Percentiles rank a stretch among this genome's conserved stretches.
Evolutionary conservation across 2,888 invertebrate species (phyloP).

Genomic region (Drosophila lacicola): DNA sequence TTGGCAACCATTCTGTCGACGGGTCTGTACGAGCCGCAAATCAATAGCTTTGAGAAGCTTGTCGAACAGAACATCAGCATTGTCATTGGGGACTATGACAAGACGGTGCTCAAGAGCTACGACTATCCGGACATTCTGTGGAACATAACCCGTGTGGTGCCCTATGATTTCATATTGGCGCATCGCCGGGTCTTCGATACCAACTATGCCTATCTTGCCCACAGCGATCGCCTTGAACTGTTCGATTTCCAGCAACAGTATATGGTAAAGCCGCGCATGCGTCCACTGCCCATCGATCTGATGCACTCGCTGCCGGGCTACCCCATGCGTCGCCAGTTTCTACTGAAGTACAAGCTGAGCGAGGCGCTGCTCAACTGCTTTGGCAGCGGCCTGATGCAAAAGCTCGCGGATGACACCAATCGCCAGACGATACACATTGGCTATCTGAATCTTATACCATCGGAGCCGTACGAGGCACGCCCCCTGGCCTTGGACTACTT

Average conservation of each 20-base stretch:
- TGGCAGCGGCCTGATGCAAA: conserved; percentile 56
- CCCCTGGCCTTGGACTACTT: conserved; percentile 60
- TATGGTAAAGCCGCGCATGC: conserved; percentile 56
- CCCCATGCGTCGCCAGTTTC: conserved; percentile 61
- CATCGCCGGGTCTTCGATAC: conserved; percentile 57
- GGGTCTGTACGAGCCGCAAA: conserved; percentile 60
- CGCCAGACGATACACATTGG: conserved; percentile 44
- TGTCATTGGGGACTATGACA: conserved; percentile 58
- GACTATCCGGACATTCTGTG: conserved; percentile 51
- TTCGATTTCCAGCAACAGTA: conserved; percentile 58
- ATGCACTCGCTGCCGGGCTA: conserved; percentile 56
- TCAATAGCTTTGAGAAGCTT: conserved; percentile 57
- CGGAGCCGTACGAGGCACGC: conserved; percentile 37
- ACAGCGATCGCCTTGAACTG: conserved; percentile 50
- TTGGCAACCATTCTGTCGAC: conserved; percentile 57
- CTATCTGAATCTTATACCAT: conserved; percentile 42
- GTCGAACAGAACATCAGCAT: conserved; percentile 46
- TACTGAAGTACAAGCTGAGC: conserved; percentile 62
- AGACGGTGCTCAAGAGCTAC: conserved; percentile 28
- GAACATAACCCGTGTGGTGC: conserved; percentile 49
- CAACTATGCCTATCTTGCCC: conserved; percentile 52
- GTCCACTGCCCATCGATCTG: conserved; percentile 45
- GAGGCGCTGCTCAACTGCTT: conserved; percentile 58
- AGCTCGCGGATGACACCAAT: conserved; percentile 54
- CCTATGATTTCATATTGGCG: conserved; percentile 39